Conservation (phyloP, 2,888 invertebrate genomes). For the Eretmocerus hayati region DNA sequence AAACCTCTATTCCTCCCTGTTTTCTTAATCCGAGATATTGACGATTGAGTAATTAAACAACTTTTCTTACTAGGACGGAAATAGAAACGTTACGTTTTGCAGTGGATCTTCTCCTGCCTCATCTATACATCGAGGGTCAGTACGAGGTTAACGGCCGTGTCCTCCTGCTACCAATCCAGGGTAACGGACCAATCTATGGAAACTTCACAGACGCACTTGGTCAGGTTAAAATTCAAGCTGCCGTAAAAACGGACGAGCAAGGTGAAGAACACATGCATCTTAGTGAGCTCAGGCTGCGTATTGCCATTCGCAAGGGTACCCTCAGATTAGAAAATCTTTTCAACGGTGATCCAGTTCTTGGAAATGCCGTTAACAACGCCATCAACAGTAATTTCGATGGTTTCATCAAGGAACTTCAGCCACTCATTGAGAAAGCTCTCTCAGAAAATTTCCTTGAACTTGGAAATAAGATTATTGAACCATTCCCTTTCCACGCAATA, state of each 20-base stretch:
- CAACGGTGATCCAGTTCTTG: constrained; percentile 54
- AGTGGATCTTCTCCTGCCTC: constrained; percentile 51
- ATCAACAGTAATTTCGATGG: constrained; percentile 57
- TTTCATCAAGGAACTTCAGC: constrained; percentile 53
- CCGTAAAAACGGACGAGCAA: constrained; percentile 40
- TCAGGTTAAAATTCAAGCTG: constrained; percentile 45
- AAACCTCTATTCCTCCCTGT: too few relatives aligned
- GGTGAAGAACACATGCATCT: constrained; percentile 52
- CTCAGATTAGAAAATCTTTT: constrained; percentile 56
- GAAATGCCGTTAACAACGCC: constrained; percentile 54
- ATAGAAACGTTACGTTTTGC: constrained; percentile 49
- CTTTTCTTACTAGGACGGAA: constrained; percentile 47
- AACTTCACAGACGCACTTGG: constrained; percentile 55
- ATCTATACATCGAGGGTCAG: constrained; percentile 52
- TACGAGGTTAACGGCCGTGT: constrained; percentile 56
- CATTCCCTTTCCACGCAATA: constrained; percentile 52
- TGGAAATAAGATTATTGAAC: constrained; percentile 53
- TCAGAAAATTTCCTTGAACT: constrained; percentile 50
- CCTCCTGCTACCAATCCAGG: constrained; percentile 53
- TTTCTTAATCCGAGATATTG: too few relatives aligned
- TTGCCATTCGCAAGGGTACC: constrained; percentile 51
- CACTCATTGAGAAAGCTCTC: constrained; percentile 53
- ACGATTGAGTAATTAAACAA: neutral
- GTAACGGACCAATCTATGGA: constrained; percentile 55
- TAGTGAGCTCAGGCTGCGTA: constrained; percentile 50